A percentile compares a stretch with the other conserved stretches of the same genome.
phyloP scores from a whole-genome alignment of 2,797 vertebrate species.

The Falco naumanni region DNA sequence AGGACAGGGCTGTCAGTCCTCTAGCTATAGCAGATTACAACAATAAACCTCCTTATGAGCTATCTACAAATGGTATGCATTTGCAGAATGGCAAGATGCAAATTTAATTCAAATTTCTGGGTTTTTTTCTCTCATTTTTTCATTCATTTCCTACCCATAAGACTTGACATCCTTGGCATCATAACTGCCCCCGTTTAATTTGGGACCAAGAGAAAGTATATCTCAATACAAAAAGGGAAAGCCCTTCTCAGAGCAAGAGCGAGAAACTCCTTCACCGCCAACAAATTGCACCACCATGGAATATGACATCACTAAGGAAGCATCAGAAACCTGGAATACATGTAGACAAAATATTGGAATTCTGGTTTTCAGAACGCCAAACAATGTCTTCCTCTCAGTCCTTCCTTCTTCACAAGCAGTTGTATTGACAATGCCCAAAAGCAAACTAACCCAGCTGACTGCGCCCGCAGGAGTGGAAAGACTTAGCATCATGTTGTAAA shows the following conservation, averaged over 20 bases:
- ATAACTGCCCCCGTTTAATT: too few relatives aligned
- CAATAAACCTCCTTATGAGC: neutral
- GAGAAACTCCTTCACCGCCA: neutral
- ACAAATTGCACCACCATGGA: rapidly evolving
- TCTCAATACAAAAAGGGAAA: neutral
- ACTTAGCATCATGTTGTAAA: neutral
- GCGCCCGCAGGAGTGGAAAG: neutral
- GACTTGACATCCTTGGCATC: neutral
- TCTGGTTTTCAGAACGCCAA: neutral
- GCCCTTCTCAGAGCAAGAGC: neutral
- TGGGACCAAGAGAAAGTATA: neutral
- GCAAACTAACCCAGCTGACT: neutral
- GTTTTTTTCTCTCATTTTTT: too few relatives aligned
- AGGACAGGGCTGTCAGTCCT: neutral
- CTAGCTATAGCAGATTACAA: neutral
- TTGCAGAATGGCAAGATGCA: neutral
- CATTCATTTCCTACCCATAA: too few relatives aligned
- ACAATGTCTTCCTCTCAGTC: neutral
- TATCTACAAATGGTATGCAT: neutral
- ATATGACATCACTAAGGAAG: neutral
- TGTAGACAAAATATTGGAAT: neutral
- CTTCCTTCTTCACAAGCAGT: neutral
- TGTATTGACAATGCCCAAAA: neutral
- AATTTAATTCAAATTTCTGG: too few relatives aligned
- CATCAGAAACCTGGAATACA: neutral